Percentiles rank a stretch among this genome's conserved stretches.
Evolutionary conservation across 1,140 invertebrate species (phyloP).

Genomic region (Drosophila bipectinata): DNA sequence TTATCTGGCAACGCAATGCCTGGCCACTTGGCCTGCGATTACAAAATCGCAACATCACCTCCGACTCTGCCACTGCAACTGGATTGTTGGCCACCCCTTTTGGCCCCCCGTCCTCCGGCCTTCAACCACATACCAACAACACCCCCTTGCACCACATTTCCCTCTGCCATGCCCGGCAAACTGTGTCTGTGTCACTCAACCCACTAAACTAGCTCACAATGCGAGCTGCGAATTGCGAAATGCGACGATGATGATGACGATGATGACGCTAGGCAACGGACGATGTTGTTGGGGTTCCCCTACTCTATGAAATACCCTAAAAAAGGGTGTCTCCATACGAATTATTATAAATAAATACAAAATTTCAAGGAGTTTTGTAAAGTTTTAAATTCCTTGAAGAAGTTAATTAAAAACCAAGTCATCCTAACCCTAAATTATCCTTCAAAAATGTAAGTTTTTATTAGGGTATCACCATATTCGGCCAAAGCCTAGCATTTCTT

Average conservation of each 20-base stretch:
- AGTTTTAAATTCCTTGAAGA: no score
- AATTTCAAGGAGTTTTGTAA: no score
- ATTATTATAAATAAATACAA: no score
- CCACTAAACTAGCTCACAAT: slow-evolving; percentile 80
- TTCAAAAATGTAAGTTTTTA: no score
- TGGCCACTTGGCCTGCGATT: slow-evolving; percentile 38
- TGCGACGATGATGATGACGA: slow-evolving; percentile 36
- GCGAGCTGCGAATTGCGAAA: slow-evolving; percentile 34
- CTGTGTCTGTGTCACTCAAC: slow-evolving; percentile 82
- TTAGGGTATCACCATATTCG: slow-evolving; percentile 3
- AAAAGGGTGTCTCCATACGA: not conserved
- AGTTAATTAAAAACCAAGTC: no score
- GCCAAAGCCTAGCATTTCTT: not conserved
- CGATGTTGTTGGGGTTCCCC: not conserved
- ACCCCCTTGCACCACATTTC: slow-evolving; percentile 23
- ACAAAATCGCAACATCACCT: slow-evolving; percentile 50
- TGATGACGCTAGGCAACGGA: slow-evolving; percentile 43
- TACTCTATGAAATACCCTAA: not conserved
- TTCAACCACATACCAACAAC: no score
- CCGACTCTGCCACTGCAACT: slow-evolving; percentile 19
- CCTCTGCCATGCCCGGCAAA: slow-evolving; percentile 55
- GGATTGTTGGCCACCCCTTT: not conserved
- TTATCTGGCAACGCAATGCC: slow-evolving; percentile 42
- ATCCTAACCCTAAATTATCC: no score
- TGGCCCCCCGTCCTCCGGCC: not conserved